phyloP scores from a whole-genome alignment of 2,797 vertebrate genomes.

The Brachyalestes nurse region DNA sequence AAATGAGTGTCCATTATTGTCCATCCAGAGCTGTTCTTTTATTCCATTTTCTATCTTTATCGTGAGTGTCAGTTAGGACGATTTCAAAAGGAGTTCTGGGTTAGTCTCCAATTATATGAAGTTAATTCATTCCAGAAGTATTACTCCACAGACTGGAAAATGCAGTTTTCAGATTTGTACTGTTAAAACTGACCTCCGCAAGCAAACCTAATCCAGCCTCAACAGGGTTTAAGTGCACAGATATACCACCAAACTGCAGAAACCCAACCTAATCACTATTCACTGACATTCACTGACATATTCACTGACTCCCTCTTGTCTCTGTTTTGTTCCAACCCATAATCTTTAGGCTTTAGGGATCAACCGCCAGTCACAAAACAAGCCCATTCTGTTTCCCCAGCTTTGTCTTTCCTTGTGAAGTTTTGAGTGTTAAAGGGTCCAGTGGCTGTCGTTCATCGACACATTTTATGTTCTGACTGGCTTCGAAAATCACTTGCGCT shows the following conservation, averaged over 20 bases:
- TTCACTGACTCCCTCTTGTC: neutral
- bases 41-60: too few species aligned
- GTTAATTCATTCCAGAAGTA: too few species aligned
- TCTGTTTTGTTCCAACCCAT: neutral
- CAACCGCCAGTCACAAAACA: neutral
- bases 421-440: conserved; percentile 31
- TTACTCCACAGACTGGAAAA: too few species aligned
- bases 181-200: too few species aligned
- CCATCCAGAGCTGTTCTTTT: too few species aligned
- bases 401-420: conserved; percentile 10
- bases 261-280: neutral
- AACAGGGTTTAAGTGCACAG: neutral
- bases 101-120: too few species aligned
- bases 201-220: too few species aligned
- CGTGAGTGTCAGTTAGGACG: too few species aligned
- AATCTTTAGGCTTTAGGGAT: neutral
- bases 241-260: neutral
- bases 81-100: too few species aligned
- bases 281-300: neutral
- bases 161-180: too few species aligned
- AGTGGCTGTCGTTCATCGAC: conserved; percentile 8
- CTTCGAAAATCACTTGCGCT: conserved; percentile 31
- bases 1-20: too few species aligned
- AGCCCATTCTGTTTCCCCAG: neutral
- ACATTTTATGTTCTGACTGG: conserved; percentile 9